These are phyloP conservation scores for Lates calcarifer DNA, from an alignment of 2,113 vertebrate species.

Conservation along the genomic window DNA sequence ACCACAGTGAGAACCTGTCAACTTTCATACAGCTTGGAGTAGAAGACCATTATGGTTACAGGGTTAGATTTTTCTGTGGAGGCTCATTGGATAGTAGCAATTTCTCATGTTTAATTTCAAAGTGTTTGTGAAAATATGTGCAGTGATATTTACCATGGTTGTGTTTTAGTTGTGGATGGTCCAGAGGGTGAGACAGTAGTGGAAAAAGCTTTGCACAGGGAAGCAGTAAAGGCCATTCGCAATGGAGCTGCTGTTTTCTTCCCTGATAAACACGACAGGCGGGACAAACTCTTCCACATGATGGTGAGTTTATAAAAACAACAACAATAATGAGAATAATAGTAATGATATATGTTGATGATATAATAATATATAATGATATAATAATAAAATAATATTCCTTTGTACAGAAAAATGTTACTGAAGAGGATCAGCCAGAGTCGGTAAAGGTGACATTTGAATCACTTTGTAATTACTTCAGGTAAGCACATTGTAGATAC, in stretches of 20 bases:
- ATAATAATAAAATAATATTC: not conserved
- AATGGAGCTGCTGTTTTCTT: constrained; percentile 96
- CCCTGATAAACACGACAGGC: constrained; percentile 90
- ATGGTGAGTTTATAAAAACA: constrained; percentile 85
- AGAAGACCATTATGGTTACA: not conserved
- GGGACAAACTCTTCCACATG: constrained; percentile 94
- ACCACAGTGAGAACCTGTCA: constrained; percentile 85
- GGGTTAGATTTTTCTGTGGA: not conserved
- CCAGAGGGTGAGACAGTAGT: constrained; percentile 82
- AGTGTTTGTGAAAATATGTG: not conserved
- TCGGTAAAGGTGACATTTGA: constrained; percentile 94
- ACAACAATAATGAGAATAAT: not conserved
- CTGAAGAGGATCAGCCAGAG: constrained; percentile 91
- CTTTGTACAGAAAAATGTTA: constrained; percentile 91
- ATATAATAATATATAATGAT: not conserved
- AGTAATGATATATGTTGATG: no score
- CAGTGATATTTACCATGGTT: constrained; percentile 6
- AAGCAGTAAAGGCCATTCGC: constrained; percentile 92
- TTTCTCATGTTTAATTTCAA: not conserved
- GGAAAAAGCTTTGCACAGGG: constrained; percentile 88
- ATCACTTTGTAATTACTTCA: constrained; percentile 96
- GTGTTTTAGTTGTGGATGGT: constrained; percentile 89
- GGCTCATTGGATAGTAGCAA: not conserved
- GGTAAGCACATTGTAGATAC: constrained; percentile 78
- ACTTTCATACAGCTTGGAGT: not conserved